Base-by-base conservation (phyloP, 2,113 vertebrate genomes). In the Tiliqua scincoides region DNA sequence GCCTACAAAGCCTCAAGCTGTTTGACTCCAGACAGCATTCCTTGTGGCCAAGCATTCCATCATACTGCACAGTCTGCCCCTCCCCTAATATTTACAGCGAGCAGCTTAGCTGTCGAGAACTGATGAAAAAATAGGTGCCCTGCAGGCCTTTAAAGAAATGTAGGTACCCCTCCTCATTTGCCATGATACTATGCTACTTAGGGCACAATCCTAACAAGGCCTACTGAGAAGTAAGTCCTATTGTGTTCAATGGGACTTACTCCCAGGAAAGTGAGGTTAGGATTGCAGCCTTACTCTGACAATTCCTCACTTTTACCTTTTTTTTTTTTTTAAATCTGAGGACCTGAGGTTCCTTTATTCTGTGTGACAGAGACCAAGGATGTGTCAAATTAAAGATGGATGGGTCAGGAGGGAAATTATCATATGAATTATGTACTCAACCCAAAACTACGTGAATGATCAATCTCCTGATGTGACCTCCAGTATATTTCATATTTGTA, bases 11-110 rank as follows among this genome's bases (percentile, higher is more conserved):
- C 63, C 32, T 77, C 62, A 21, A 78, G 21, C 63, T 78, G 15
- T 32, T 78, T 85, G 43, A 35, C 75, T 79, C 18, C 52, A 43
- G 54, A 70, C 17, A 78, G 15, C 75, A 85, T 78, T 71, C 32
- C 23, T 85, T 85, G 76, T 78, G 63, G 63, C 83, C 68, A 85
- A 70, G 25, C 25, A 85, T 70, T 85, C 75, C 65, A 79, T 79
- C 80, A 82, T 35, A 85, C 15, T 54, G 17, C 43, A 77, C n/a
- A 78, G 63, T 59, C 71, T 85, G 23, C 32, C 63, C 63, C 52
- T 68, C 54, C 48, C 17, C 21, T 30, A 61, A 59, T 59, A 86
- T 17, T 63, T 27, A 59, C 71, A 27, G 37, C 79, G 48, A 37
- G 65, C 67, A 72, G 65, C 23, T 86, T 32, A 48, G 68, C 76